Evolutionary conservation across 1,140 invertebrate genomes (phyloP).

Genomic region (Caenorhabditis brenneri): DNA sequence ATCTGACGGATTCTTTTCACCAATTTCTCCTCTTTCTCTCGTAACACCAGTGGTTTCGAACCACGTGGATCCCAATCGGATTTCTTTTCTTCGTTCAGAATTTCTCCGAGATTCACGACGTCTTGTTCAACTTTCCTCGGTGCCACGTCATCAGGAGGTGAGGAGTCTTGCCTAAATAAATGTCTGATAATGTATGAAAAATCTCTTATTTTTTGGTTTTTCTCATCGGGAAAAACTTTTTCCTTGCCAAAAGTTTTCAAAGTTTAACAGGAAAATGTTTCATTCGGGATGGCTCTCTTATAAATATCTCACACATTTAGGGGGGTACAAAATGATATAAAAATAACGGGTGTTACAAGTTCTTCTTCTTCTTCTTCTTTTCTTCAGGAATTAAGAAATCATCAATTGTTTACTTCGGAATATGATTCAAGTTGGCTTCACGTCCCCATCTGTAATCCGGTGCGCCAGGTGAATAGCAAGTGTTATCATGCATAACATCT

Average conservation of each 20-base stretch:
- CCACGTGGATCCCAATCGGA: too few relatives aligned
- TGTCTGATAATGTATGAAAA: too few relatives aligned
- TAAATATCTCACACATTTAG: slow-evolving; percentile 28
- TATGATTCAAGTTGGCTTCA: slow-evolving; percentile 77
- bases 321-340: neutral
- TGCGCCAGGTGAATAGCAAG: slow-evolving; percentile 80
- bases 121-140: too few relatives aligned
- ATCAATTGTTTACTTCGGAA: slow-evolving; percentile 76
- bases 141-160: too few relatives aligned
- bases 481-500: slow-evolving; percentile 75
- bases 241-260: neutral
- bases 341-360: slow-evolving; percentile 18
- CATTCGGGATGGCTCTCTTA: neutral
- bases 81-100: too few relatives aligned
- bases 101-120: too few relatives aligned
- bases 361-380: neutral
- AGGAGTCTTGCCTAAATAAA: too few relatives aligned
- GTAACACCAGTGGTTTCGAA: too few relatives aligned
- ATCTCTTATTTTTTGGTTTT: too few relatives aligned
- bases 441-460: slow-evolving; percentile 82
- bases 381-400: neutral
- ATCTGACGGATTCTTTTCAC: too few relatives aligned
- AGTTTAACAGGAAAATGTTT: slow-evolving; percentile 70
- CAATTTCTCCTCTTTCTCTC: too few relatives aligned
- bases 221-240: too few relatives aligned